A percentile compares a stretch with the other conserved stretches of the same genome.
These are phyloP conservation scores for Amblyteles armatorius DNA, from an alignment of 2,888 invertebrate species.

Conservation along the genomic window DNA sequence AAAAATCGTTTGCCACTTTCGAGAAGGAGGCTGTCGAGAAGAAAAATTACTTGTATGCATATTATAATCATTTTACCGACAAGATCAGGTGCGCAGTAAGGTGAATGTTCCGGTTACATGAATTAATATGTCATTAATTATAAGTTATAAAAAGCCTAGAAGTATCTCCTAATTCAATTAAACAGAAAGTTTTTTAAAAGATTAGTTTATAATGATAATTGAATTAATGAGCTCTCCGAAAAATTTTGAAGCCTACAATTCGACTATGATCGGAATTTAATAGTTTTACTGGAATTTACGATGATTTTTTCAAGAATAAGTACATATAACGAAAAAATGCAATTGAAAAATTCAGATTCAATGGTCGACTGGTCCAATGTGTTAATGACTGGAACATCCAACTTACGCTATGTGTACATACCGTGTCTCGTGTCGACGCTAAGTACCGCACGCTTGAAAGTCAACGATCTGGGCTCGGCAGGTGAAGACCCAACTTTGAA, in stretches of 20 bases:
- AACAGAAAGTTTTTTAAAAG: no score
- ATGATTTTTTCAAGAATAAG: neutral
- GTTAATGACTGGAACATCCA: neutral
- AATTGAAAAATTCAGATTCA: neutral
- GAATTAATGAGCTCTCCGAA: no score
- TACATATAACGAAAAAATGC: neutral
- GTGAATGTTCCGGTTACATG: neutral
- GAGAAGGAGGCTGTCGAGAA: slow-evolving; percentile 72
- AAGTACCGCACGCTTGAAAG: slow-evolving; percentile 73
- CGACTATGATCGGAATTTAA: no score
- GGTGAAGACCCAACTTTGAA: slow-evolving; percentile 75
- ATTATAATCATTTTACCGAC: neutral
- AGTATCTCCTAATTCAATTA: no score
- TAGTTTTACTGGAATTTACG: neutral
- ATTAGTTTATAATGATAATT: neutral
- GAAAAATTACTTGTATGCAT: neutral
- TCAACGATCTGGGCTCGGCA: slow-evolving; percentile 69
- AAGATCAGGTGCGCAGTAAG: neutral
- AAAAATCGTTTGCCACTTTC: slow-evolving; percentile 73
- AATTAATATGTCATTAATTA: neutral
- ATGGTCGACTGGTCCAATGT: neutral
- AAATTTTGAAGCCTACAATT: no score
- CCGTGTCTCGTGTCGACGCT: slow-evolving; percentile 79
- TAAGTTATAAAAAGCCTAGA: no score
- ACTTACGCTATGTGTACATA: slow-evolving; percentile 58